Conservation (phyloP, 2,113 vertebrate genomes). For the Oenanthe oenanthe region DNA sequence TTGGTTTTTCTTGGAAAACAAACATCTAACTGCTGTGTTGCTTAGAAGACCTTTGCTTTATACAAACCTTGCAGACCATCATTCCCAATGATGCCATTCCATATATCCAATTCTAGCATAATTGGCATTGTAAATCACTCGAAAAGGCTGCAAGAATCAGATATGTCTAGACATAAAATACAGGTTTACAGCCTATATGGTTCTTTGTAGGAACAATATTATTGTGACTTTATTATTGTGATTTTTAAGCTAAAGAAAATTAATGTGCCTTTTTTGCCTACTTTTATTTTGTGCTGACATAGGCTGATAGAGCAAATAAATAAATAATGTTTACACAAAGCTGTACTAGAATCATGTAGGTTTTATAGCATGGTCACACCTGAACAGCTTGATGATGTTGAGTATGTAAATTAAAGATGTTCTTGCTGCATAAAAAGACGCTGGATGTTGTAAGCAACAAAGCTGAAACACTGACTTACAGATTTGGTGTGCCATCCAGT, state of each 20-base stretch:
- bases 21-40: background rate
- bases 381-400: slow-evolving; percentile 2
- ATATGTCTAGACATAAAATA: background rate
- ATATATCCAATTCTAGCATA: background rate
- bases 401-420: slow-evolving; percentile 27
- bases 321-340: slow-evolving; percentile 27
- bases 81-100: background rate
- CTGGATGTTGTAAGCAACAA: background rate
- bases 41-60: background rate
- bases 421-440: slow-evolving; percentile 3
- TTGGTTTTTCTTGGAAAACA: background rate
- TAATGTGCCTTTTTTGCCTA: background rate
- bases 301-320: slow-evolving; percentile 14
- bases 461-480: slow-evolving; percentile 24
- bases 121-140: background rate
- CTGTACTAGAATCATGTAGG: background rate
- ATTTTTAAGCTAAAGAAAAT: slow-evolving; percentile 9
- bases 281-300: background rate
- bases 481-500: background rate
- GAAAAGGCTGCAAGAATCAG: background rate
- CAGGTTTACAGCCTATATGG: background rate
- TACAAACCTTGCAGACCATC: background rate
- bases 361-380: slow-evolving; percentile 34
- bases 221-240: background rate
- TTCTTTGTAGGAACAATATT: background rate